Evolutionary conservation across 2,888 invertebrate genomes (phyloP), one percentile per base, ranked within the genome.

Genomic region (Dugesia japonica): DNA sequence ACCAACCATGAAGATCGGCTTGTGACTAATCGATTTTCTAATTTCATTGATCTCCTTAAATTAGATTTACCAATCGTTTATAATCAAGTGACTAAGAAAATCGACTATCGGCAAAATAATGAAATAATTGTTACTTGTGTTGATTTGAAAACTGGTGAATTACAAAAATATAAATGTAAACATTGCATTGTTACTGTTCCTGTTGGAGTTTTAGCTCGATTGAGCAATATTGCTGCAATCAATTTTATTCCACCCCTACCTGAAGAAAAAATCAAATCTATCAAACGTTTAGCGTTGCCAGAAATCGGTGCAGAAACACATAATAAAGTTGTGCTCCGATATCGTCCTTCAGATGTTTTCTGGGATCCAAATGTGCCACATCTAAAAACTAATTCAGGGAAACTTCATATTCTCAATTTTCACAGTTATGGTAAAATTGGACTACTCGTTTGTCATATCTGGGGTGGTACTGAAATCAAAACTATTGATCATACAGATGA

Each of bases 131-230:
- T 56, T 4, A 56, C 56, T 13, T 56, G 56, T n/a, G 17, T 56
- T n/a, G 56, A 56, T 56, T 7, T 7, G 1, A 56, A 23, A 4
- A 56, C 56, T 7, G 23, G 23, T 4, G 56, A 56, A 13, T 7
- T 56, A n/a, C 1, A 4, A 1, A 56, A 7, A n/a, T 56, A 56
- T n/a, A 56, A 56, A 56, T 76, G 76, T 31, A 73, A 71, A 20
- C 72, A 77, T 26, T 78, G 78, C 26, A 38, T 78, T 1, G 72
- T 78, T 1, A 17, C 74, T 1, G 38, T 78, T 1, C 78, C 78
- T 9, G 78, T 78, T n/a, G 78, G 78, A 15, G 78, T 78, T 17
- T 71, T 78, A n/a, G 78, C 79, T 26, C 74, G 77, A 13, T 74
- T 78, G 27, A 28, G 78, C 42, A 28, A 79, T 1, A 13, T 28